Base-by-base conservation (phyloP, 2,797 vertebrate species). In the Myotis planiceps region DNA sequence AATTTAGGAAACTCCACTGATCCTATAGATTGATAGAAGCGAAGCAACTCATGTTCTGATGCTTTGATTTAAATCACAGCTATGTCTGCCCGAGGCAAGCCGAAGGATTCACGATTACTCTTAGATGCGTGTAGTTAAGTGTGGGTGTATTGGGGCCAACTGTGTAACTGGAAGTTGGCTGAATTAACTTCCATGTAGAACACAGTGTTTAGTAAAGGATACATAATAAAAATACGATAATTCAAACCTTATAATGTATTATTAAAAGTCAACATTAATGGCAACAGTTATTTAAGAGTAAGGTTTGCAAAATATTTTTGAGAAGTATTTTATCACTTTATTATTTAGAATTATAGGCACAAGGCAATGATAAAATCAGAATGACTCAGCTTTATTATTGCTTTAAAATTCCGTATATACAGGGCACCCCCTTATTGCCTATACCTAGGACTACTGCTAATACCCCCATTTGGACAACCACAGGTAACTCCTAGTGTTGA, bases 191-290 rank as follows among this genome's bases (percentile, higher is more conserved):
- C 45, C 14, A 71, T 60, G 7, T 75, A 49, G 53, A 91, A 53
- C 29, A 85, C 23, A 79, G 13, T 76, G 58, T 69, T 85, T 91
- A 60, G 16, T 53, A 90, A 92, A 96, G 63, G 32, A 81, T 27
- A 95, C 29, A n/a, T 80, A 87, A 66, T 69, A 78, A 84, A 92
- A 63, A 68, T 74, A 21, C 58, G 74, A 53, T 92, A n/a, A 72
- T 87, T 89, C 12, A 91, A 95, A 80, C 34, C 23, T 96, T 96
- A 60, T 8, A n/a, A 27, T 45, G 16, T 86, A 63, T 92, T 82
- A 45, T 42, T 84, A 87, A 89, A 92, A 75, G 3, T 47, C 37
- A 75, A 51, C 23, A 80, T 63, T n/a, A 72, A 89, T 83, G 29
- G 21, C 34, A 85, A 3, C 5, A 53, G 19, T 76, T 74, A 15